Conservation (phyloP, 2,888 invertebrate genomes). For the Oligia strigilis region DNA sequence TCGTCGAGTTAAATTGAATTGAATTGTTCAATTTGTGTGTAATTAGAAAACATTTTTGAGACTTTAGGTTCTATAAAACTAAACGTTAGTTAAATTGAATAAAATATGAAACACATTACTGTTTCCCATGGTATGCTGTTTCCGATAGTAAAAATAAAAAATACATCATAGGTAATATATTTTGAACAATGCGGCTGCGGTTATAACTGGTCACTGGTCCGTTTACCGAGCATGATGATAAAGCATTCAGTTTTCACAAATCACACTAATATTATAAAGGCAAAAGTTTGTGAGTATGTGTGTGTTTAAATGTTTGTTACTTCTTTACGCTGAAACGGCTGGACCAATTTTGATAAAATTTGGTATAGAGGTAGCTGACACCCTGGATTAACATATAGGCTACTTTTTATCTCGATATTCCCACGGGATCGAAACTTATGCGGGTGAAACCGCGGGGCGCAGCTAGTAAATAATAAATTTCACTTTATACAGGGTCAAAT, state of each 20-base stretch:
- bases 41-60: not conserved
- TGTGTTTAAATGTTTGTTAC: too few relatives aligned
- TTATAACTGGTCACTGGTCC: not conserved
- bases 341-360: too few relatives aligned
- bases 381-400: too few relatives aligned
- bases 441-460: too few relatives aligned
- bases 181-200: slow-evolving; percentile 13
- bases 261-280: too few relatives aligned
- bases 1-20: not conserved
- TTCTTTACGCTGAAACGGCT: too few relatives aligned
- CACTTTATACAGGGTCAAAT: not conserved
- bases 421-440: too few relatives aligned
- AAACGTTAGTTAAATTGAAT: not conserved
- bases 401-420: too few relatives aligned
- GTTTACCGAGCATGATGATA: slow-evolving; percentile 16
- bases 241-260: slow-evolving; percentile 13
- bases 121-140: not conserved
- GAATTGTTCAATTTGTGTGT: not conserved
- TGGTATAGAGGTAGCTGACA: too few relatives aligned
- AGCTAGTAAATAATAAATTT: too few relatives aligned
- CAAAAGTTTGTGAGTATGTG: too few relatives aligned
- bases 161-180: not conserved
- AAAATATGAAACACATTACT: not conserved
- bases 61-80: not conserved
- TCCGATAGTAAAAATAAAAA: not conserved